Evolutionary conservation across 2,888 invertebrate genomes (phyloP), one percentile per base, ranked within the genome.

Genomic region (Mactromeris polynyma): DNA sequence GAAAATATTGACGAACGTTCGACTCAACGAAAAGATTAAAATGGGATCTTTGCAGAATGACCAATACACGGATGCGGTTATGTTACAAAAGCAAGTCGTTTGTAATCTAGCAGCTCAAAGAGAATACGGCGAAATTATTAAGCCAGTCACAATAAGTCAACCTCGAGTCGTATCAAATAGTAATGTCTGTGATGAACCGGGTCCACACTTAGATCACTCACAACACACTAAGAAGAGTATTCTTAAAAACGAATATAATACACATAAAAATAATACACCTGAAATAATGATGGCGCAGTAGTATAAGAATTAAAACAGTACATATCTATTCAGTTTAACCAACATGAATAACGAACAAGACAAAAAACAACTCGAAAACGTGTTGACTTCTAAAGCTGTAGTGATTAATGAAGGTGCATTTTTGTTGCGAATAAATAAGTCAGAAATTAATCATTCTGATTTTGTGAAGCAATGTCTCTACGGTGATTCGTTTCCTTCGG

Each of bases 31-130:
- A 38, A 83, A 83, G 42, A 83, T 69, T 73, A 83, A 83, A 40
- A 26, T 83, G 46, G 83, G 83, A 21, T 69, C 83, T 31, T 33
- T 83, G 14, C 64, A 73, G 31, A 42, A 73, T 33, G 69, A 69
- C 6, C 83, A 83, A 26, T 73, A 73, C 46, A 83, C 83, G 19
- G 83, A 83, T 33, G 83, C 83, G 1, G 73, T 83, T 17, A 83
- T 83, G 26, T 42, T 83, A 1, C 83, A 83, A n/a, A 83, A 83
- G 73, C 83, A 83, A 73, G 83, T 83, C 17, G 83, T 73, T 6
- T 83, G 83, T 42, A 83, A 83, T 73, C 69, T 83, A 6, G 69
- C 83, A 26, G 77, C 73, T 19, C 83, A 83, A 40, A 83, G 33
- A 31, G 83, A 83, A 33, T 83, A 83, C 26, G 73, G 46, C 58